Conservation (phyloP, 1,140 invertebrate species). For the Atta texana region DNA sequence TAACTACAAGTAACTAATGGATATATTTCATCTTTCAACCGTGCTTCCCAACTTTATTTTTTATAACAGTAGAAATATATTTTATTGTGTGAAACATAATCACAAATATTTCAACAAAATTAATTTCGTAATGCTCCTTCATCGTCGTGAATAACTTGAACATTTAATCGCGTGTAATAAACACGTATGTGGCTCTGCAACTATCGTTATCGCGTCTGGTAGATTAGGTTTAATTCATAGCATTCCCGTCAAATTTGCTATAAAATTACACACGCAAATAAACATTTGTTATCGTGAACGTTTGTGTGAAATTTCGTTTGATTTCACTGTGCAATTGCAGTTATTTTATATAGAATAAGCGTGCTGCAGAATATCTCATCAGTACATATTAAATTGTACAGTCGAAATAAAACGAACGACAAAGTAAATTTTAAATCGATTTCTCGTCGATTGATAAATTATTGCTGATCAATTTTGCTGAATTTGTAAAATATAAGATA, state of each 20-base stretch:
- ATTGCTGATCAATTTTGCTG: not conserved
- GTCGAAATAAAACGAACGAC: not conserved
- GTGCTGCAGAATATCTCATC: not conserved
- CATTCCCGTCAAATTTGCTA: constrained; percentile 7
- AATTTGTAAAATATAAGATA: not conserved
- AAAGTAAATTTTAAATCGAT: not conserved
- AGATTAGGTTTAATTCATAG: constrained; percentile 26
- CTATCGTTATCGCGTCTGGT: constrained; percentile 13
- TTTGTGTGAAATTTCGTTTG: not conserved
- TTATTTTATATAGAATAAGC: not conserved
- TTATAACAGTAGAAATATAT: not conserved
- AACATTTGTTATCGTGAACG: not conserved
- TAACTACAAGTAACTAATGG: not conserved
- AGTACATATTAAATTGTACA: not conserved
- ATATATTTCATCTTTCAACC: not conserved
- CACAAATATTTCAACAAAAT: not conserved
- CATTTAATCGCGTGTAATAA: constrained; percentile 19
- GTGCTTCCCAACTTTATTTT: constrained; percentile 1
- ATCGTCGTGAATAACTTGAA: not conserved
- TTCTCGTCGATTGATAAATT: not conserved
- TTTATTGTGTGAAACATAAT: not conserved
- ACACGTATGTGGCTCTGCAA: not conserved
- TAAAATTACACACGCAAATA: constrained; percentile 38
- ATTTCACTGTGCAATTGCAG: not conserved
- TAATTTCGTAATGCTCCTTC: not conserved